These are phyloP conservation scores for Crematogaster levior DNA, from an alignment of 2,888 invertebrate species.

Conservation along the genomic window DNA sequence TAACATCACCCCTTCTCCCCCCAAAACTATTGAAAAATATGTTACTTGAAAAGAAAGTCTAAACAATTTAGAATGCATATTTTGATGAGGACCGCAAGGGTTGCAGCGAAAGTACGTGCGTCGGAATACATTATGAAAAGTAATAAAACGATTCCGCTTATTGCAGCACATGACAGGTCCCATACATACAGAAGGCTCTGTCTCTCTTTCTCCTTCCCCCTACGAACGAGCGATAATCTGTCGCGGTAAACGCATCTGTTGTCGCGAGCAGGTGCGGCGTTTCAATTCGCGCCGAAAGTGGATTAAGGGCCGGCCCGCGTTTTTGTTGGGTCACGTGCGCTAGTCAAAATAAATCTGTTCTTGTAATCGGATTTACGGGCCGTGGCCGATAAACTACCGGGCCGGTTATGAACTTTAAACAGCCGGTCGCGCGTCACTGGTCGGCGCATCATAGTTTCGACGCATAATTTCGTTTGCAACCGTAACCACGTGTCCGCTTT, in stretches of 20 bases:
- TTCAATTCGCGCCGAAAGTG: slow-evolving; percentile 75
- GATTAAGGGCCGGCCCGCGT: slow-evolving; percentile 75
- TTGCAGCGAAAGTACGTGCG: slow-evolving; percentile 62
- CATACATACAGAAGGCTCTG: slow-evolving; percentile 20
- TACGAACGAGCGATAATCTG: slow-evolving; percentile 69
- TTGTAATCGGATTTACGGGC: slow-evolving; percentile 78
- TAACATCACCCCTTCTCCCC: background rate
- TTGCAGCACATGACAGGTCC: slow-evolving; percentile 70
- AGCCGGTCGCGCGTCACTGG: slow-evolving; percentile 7
- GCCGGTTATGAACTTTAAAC: slow-evolving; percentile 68
- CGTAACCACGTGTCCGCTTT: slow-evolving; percentile 40
- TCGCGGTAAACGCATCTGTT: slow-evolving; percentile 77
- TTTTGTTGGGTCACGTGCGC: slow-evolving; percentile 85
- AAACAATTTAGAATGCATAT: slow-evolving; percentile 10
- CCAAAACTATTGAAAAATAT: background rate
- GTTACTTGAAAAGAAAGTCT: background rate
- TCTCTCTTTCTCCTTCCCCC: slow-evolving; percentile 25
- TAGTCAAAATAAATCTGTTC: slow-evolving; percentile 83
- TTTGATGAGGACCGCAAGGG: slow-evolving; percentile 2
- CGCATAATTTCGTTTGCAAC: slow-evolving; percentile 48
- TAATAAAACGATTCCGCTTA: slow-evolving; percentile 70
- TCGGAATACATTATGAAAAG: slow-evolving; percentile 73
- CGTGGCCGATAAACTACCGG: slow-evolving; percentile 60
- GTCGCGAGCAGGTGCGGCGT: slow-evolving; percentile 78
- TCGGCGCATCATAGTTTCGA: slow-evolving; percentile 35